Evolutionary conservation across 2,888 invertebrate genomes (phyloP).

Genomic region (Apamea monoglypha): DNA sequence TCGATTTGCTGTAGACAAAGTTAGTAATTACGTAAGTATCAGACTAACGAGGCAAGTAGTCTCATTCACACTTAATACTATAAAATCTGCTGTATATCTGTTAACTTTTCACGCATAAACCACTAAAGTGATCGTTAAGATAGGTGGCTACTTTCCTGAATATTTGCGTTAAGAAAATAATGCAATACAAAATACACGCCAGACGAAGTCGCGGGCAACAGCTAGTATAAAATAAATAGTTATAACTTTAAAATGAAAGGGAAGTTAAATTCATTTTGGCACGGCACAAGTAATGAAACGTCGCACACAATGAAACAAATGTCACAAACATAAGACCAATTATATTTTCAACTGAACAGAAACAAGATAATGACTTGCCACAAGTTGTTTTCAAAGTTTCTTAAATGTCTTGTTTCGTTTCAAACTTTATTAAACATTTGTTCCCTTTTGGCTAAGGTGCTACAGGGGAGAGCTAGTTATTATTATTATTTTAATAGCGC

Average conservation of each 20-base stretch:
- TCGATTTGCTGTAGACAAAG: not conserved
- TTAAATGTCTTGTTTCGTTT: constrained; percentile 7
- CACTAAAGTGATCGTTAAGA: not conserved
- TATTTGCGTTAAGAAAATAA: too few relatives aligned
- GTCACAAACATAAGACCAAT: constrained; percentile 36
- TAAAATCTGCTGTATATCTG: not conserved
- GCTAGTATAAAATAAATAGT: not conserved
- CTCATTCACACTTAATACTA: not conserved
- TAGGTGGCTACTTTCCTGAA: too few relatives aligned
- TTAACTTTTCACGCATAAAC: not conserved
- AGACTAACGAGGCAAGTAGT: not conserved
- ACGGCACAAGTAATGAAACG: constrained; percentile 13
- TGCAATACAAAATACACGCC: not conserved
- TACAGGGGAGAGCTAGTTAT: too few relatives aligned
- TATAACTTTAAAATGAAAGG: not conserved
- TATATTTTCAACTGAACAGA: constrained; percentile 35
- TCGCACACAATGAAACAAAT: constrained; percentile 7
- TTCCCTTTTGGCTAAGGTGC: not conserved
- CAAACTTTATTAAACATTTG: constrained; percentile 10
- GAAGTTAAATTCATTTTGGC: not conserved
- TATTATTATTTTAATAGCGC: too few relatives aligned
- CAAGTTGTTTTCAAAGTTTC: constrained; percentile 16
- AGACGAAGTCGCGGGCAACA: too few relatives aligned
- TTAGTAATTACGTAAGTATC: not conserved
- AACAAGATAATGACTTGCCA: constrained; percentile 18